phyloP scores from a whole-genome alignment of 2,113 vertebrate genomes.

The Girardinichthys multiradiatus region DNA sequence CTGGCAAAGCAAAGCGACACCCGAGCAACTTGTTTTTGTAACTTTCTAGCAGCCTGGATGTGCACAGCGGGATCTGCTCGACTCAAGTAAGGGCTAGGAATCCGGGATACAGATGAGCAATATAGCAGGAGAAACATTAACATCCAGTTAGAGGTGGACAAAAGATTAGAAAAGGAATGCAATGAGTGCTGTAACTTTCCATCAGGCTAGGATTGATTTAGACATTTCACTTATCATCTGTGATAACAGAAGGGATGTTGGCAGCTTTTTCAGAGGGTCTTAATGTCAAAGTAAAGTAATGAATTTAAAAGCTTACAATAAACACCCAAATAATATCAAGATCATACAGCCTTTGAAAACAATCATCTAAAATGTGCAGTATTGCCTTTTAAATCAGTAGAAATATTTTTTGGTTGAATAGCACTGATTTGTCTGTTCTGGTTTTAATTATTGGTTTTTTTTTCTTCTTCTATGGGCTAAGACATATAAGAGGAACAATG shows the following conservation, averaged over 20 bases:
- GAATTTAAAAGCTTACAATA: no score
- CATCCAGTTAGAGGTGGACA: conserved; percentile 24
- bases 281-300: no score
- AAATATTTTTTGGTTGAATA: no score
- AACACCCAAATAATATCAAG: no score
- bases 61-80: neutral
- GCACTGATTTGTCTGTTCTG: no score
- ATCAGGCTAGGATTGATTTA: conserved; percentile 1
- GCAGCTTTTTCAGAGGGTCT: no score
- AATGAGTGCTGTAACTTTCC: conserved; percentile 4
- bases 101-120: neutral
- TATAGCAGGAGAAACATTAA: neutral
- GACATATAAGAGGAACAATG: no score
- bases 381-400: no score
- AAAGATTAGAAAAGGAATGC: conserved; percentile 12
- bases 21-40: conserved; percentile 64
- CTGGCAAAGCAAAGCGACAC: conserved; percentile 14
- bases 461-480: no score
- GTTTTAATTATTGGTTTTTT: no score
- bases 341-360: no score
- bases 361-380: no score
- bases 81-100: conserved; percentile 16
- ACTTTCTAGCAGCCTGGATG: conserved; percentile 58
- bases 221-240: conserved; percentile 20
- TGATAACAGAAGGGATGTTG: neutral